Evolutionary conservation across 2,888 invertebrate species (phyloP).

Genomic region (Stramonita haemastoma): DNA sequence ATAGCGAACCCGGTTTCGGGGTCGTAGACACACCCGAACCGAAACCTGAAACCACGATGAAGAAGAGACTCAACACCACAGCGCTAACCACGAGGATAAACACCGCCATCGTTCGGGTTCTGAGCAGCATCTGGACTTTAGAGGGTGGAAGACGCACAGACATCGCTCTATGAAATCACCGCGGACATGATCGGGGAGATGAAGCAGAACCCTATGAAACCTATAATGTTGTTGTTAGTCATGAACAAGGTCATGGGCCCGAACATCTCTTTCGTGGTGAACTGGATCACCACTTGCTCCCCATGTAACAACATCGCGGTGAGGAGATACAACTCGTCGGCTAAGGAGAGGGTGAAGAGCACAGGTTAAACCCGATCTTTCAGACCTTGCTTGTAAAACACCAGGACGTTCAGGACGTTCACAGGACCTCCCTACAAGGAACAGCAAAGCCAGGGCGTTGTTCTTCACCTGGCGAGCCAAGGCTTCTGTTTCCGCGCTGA

Average conservation of each 20-base stretch:
- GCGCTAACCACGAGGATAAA: background rate
- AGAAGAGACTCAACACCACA: background rate
- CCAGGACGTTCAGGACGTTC: too few relatives aligned
- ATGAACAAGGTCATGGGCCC: background rate
- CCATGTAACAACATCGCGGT: background rate
- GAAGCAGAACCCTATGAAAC: background rate
- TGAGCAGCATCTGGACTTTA: background rate
- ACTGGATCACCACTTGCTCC: background rate
- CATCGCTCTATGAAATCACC: background rate
- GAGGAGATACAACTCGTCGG: too few relatives aligned
- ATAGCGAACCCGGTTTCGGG: background rate
- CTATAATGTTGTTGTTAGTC: background rate
- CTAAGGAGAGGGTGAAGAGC: too few relatives aligned
- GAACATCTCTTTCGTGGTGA: background rate
- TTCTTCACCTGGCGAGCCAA: too few relatives aligned
- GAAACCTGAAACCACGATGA: background rate
- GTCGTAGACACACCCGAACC: background rate
- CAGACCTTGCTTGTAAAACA: too few relatives aligned
- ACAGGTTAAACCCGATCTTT: too few relatives aligned
- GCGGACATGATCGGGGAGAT: background rate
- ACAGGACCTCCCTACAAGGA: too few relatives aligned
- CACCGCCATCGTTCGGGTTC: background rate
- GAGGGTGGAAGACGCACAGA: slow-evolving; percentile 4
- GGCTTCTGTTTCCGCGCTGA: too few relatives aligned
- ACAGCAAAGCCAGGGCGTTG: too few relatives aligned